These are phyloP conservation scores for Nycticryphes semicollaris DNA, from an alignment of 2,113 vertebrate genomes.

Conservation along the genomic window DNA sequence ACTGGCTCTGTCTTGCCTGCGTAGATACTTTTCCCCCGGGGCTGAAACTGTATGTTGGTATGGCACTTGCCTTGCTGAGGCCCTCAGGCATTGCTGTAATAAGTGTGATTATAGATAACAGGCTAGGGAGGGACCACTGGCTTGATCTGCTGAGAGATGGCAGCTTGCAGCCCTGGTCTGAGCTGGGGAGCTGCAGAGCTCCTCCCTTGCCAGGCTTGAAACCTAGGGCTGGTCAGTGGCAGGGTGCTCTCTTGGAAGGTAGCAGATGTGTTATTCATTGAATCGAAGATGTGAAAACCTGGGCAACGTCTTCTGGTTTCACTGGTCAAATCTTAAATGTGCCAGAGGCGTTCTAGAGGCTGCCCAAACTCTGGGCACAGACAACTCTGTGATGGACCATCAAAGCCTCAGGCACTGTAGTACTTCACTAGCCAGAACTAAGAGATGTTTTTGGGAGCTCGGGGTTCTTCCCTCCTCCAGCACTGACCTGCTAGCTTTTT, in stretches of 20 bases:
- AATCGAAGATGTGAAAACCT: neutral
- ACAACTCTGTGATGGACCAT: neutral
- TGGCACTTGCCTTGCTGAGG: neutral
- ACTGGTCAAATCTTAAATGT: neutral
- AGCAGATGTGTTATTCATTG: neutral
- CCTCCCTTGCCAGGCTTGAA: neutral
- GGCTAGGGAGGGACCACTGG: neutral
- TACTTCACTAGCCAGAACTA: neutral
- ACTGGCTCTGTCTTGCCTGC: neutral
- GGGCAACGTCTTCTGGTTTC: neutral
- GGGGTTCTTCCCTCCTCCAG: neutral
- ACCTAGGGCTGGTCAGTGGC: neutral
- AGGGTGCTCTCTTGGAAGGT: neutral
- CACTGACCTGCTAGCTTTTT: neutral
- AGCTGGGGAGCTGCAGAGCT: neutral
- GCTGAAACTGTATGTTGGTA: neutral
- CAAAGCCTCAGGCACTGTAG: neutral
- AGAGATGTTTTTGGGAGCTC: neutral
- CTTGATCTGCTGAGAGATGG: neutral
- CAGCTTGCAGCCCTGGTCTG: neutral
- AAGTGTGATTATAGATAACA: neutral
- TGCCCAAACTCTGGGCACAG: neutral
- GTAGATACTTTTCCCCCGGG: fast-evolving
- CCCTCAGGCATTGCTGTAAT: neutral
- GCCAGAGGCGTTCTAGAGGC: neutral